Percentiles rank a stretch among this genome's conserved stretches.
These are phyloP conservation scores for Grallaria varia DNA, from an alignment of 2,113 vertebrate genomes.

Conservation along the genomic window DNA sequence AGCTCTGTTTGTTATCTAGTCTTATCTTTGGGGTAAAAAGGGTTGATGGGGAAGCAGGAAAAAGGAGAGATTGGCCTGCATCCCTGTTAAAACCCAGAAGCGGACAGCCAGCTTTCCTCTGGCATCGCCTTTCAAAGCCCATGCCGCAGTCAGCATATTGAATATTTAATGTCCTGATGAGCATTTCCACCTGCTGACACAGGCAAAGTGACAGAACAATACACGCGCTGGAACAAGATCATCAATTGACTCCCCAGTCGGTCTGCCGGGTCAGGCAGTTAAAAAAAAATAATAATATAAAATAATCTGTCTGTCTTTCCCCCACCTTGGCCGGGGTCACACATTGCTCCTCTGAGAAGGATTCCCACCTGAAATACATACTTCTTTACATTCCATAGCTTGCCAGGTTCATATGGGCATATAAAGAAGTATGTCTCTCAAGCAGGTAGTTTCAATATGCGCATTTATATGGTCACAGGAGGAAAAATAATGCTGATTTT, in stretches of 20 bases:
- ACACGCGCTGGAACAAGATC: slow-evolving; percentile 81
- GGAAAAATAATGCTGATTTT: slow-evolving; percentile 66
- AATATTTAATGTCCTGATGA: slow-evolving; percentile 99
- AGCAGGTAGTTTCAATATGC: slow-evolving; percentile 80
- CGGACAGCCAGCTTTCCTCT: slow-evolving; percentile 71
- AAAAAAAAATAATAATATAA: neutral
- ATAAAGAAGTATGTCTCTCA: slow-evolving; percentile 99
- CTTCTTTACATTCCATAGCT: slow-evolving; percentile 99
- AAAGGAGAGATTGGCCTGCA: neutral
- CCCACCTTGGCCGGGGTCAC: slow-evolving; percentile 1
- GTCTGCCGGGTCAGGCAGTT: slow-evolving; percentile 67
- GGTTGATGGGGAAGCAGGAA: neutral
- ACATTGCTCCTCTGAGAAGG: slow-evolving; percentile 65
- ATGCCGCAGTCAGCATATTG: slow-evolving; percentile 98
- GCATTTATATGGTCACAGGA: slow-evolving; percentile 64
- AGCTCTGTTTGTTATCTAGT: neutral
- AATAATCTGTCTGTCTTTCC: slow-evolving; percentile 54
- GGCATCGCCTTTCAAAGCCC: slow-evolving; percentile 85
- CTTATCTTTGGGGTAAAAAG: neutral
- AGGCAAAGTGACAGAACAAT: slow-evolving; percentile 99
- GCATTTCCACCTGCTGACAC: slow-evolving; percentile 98
- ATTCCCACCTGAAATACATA: slow-evolving; percentile 94
- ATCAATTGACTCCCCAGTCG: slow-evolving; percentile 79
- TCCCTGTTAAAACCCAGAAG: slow-evolving; percentile 19
- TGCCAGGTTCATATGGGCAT: slow-evolving; percentile 97